Evolutionary conservation across 2,113 vertebrate species (phyloP), one percentile per base, ranked within the genome.

Genomic region (Copsychus sechellarum): DNA sequence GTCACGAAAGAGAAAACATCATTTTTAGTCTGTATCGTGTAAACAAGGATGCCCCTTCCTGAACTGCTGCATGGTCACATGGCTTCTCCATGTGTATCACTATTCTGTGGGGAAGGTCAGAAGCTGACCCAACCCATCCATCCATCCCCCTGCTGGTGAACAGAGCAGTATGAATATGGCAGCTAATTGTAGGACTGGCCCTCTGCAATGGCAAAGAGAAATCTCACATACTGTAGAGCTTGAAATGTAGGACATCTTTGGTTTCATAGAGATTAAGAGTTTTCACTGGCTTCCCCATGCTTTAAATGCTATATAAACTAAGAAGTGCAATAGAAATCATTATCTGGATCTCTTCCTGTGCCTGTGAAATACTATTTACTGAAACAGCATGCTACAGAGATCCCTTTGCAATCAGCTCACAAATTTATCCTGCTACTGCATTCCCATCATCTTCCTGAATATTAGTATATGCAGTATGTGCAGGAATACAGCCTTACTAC

Each of bases 1-100:
- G 88, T 98, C 97, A 83, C 95, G 67, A 82, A 98, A 98, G 92
- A 98, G 98, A 94, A 98, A 98, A 67, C 93, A 96, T 71, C 81
- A 74, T 71, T 89, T 97, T 81, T 98, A 97, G 31, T 47, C 89
- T 66, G 6, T 65, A 67, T 74, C 26, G 5, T 45, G 3, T 24
- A 23, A 62, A 85, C 78, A 80, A 85, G 54, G 54, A 10, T 66
- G 29, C 28, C 12, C 65, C 57, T 45, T 88, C 29, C 43, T 82
- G 58, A 77, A 67, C 82, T 93, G 61, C 50, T 56, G 71, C 79
- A 53, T 64, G 81, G 42, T 91, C 38, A n/a, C 17, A 4, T 62
- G 69, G 71, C 74, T 66, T 73, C 38, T 66, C 71, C 58, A 4
- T 40, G 38, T 62, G 29, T 50, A 14, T 65, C 65, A 47, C 31